Percentiles rank a stretch among this genome's conserved stretches.
phyloP scores from a whole-genome alignment of 2,797 vertebrate species.

The Poecilia picta region DNA sequence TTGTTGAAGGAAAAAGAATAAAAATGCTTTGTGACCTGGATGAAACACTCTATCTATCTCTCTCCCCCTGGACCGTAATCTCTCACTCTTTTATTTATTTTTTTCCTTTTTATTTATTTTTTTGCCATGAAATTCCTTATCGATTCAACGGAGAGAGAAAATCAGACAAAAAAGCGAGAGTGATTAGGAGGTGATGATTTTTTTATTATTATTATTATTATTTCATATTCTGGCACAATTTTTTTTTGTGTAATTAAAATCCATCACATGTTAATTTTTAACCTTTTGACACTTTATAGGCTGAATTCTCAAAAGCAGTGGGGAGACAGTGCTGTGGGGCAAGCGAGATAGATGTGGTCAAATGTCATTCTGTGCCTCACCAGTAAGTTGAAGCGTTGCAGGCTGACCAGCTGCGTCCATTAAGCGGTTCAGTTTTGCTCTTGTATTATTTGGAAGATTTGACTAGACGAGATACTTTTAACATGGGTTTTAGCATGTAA shows the following conservation, averaged over 20 bases:
- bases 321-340: constrained; percentile 39
- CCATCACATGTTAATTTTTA: constrained; percentile 74
- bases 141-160: constrained; percentile 35
- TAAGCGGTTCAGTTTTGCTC: constrained; percentile 62
- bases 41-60: constrained; percentile 75
- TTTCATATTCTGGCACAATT: constrained; percentile 65
- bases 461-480: constrained; percentile 61
- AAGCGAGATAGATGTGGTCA: constrained; percentile 60
- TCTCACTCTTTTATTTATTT: constrained; percentile 39
- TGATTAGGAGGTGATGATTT: constrained; percentile 62
- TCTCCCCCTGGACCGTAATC: constrained; percentile 59
- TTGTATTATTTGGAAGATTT: constrained; percentile 75
- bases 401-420: constrained; percentile 64
- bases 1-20: constrained; percentile 78
- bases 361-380: constrained; percentile 73
- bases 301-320: constrained; percentile 52
- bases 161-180: constrained; percentile 36
- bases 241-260: constrained; percentile 74
- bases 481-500: constrained; percentile 64
- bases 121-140: constrained; percentile 33
- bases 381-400: constrained; percentile 65
- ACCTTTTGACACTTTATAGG: constrained; percentile 74
- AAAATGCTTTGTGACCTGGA: constrained; percentile 83
- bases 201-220: constrained; percentile 35
- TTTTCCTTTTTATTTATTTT: neutral